Evolutionary conservation across 2,888 invertebrate genomes (phyloP), one percentile per base, ranked within the genome.

Genomic region (Chirona hameri): DNA sequence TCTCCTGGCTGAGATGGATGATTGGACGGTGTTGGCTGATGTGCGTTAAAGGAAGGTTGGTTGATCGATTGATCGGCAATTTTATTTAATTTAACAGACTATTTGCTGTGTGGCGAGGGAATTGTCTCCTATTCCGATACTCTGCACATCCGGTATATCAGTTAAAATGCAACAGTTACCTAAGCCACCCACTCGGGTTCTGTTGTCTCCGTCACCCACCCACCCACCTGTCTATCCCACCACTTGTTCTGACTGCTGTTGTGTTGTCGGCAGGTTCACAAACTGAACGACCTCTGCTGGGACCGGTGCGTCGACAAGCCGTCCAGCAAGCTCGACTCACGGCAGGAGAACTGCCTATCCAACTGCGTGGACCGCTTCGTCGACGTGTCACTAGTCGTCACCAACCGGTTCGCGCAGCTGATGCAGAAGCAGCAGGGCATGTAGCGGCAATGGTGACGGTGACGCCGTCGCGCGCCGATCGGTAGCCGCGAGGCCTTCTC

Each of bases 261-360:
- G 39, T 39, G 39, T 7, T 39, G 39, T 7, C 39, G 52, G 83
- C 88, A 97, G 96, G 94, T 98, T 84, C 95, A 96, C 86, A 94
- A 95, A 88, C 94, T 98, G 88, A 96, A 95, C 86, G 97, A 97
- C 87, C 92, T 95, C 85, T 98, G 98, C 88, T 98, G 98, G 98
- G 97, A 98, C 29, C 95, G 96, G 88, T 98, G 98, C 88, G 92
- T 98, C 60, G 96, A 96, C 82, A 96, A 95, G 87, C 96, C 97
- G 9, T 92, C 94, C 60, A 92, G 92, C 80, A 97, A 96, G 89
- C 88, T 98, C 85, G 97, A 97, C 87, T 93, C 93, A 83, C 92
- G 92, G 86, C 95, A 96, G 0, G 97, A 98, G 89, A 93, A 94
- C 0, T 98, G 98, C 87, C 90, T 98, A 82, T 91, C 92, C 27